These are phyloP conservation scores for Micronisus gabar DNA, from an alignment of 2,113 vertebrate genomes.

Conservation along the genomic window DNA sequence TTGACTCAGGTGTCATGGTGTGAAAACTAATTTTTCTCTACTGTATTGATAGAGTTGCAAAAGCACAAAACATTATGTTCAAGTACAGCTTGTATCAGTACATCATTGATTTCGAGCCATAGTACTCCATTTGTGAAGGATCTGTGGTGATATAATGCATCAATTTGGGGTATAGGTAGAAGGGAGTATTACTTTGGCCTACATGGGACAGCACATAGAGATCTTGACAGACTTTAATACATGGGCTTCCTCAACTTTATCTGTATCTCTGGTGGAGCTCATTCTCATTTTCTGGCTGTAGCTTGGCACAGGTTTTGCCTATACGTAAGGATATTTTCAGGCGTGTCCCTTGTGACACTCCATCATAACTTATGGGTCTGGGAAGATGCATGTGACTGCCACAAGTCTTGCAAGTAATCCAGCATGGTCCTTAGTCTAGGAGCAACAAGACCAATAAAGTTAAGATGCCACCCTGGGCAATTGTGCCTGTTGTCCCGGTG, in stretches of 20 bases:
- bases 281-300: not conserved
- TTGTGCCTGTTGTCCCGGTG: not conserved
- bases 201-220: not conserved
- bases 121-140: not conserved
- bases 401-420: not conserved
- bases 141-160: not conserved
- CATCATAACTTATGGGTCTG: not conserved
- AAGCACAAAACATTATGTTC: not conserved
- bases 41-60: not conserved
- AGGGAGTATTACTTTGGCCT: not conserved
- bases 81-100: not conserved
- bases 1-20: not conserved
- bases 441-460: not conserved
- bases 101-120: not conserved
- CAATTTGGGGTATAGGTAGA: not conserved
- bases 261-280: not conserved
- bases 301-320: not conserved
- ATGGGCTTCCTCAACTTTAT: not conserved
- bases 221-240: not conserved
- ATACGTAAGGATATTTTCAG: not conserved
- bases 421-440: not conserved
- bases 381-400: not conserved
- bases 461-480: not conserved
- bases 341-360: not conserved
- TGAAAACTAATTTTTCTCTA: not conserved